Evolutionary conservation across 2,888 invertebrate species (phyloP).

Genomic region (Andricus quercusramuli): DNA sequence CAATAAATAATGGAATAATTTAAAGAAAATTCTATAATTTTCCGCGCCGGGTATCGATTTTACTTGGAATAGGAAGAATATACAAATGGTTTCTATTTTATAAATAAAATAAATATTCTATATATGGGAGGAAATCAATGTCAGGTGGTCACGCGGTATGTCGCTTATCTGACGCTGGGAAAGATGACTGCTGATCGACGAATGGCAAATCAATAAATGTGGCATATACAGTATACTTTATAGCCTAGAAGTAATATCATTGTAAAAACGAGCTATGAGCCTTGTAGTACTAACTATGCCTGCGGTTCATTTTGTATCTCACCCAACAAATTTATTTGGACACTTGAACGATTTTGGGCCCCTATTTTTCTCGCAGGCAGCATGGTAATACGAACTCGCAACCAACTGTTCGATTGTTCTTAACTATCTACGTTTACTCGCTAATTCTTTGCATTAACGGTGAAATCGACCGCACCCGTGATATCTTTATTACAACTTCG

Average conservation of each 20-base stretch:
- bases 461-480: slow-evolving; percentile 50
- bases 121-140: slow-evolving; percentile 42
- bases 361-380: slow-evolving; percentile 44
- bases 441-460: slow-evolving; percentile 60
- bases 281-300: slow-evolving; percentile 55
- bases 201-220: slow-evolving; percentile 70
- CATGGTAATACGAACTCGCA: slow-evolving; percentile 67
- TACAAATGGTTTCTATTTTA: too few relatives aligned
- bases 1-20: too few relatives aligned
- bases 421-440: slow-evolving; percentile 67
- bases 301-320: neutral
- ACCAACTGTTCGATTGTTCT: slow-evolving; percentile 70
- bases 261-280: slow-evolving; percentile 75
- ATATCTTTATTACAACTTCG: slow-evolving; percentile 40
- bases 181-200: slow-evolving; percentile 60
- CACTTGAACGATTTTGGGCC: neutral
- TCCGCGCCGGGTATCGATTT: too few relatives aligned
- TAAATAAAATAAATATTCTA: neutral
- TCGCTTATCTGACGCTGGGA: slow-evolving; percentile 47
- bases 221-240: slow-evolving; percentile 68
- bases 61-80: too few relatives aligned
- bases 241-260: slow-evolving; percentile 74
- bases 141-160: slow-evolving; percentile 37
- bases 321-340: neutral
- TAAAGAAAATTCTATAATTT: too few relatives aligned